These are phyloP conservation scores for Drosophila auraria DNA, from an alignment of 1,140 invertebrate genomes.

Conservation along the genomic window DNA sequence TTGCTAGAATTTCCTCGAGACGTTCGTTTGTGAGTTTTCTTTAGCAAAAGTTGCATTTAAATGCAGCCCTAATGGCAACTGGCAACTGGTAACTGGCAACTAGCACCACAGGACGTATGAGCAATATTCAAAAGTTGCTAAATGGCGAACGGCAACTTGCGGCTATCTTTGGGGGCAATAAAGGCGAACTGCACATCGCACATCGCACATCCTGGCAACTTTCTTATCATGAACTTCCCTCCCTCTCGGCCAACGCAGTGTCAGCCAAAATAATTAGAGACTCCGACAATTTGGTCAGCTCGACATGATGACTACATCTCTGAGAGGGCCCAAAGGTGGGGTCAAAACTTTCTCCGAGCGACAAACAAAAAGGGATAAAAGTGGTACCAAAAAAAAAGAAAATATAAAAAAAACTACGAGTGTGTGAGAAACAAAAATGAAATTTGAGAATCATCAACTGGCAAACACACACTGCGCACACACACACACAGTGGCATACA, in stretches of 20 bases:
- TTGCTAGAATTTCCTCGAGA: slow-evolving; percentile 33
- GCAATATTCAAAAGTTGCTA: slow-evolving; percentile 41
- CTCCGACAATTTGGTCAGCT: slow-evolving; percentile 47
- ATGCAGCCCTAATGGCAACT: slow-evolving; percentile 30
- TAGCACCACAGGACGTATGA: slow-evolving; percentile 44
- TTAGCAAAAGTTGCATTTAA: slow-evolving; percentile 37
- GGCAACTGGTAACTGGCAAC: not conserved
- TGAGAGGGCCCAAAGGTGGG: not conserved
- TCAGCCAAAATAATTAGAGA: slow-evolving; percentile 55
- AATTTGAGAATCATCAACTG: slow-evolving; percentile 67
- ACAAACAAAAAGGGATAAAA: slow-evolving; percentile 16
- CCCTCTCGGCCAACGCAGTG: slow-evolving; percentile 8
- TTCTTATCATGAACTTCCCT: slow-evolving; percentile 33
- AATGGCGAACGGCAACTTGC: slow-evolving; percentile 45
- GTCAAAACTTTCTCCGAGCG: slow-evolving; percentile 14
- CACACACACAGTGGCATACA: slow-evolving; percentile 12
- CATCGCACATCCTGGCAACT: slow-evolving; percentile 21
- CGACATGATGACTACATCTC: slow-evolving; percentile 36
- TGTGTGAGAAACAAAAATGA: slow-evolving; percentile 30
- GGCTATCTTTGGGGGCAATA: slow-evolving; percentile 48
- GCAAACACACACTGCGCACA: slow-evolving; percentile 23
- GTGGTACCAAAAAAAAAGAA: not conserved
- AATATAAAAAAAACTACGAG: not conserved
- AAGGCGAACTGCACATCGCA: slow-evolving; percentile 29
- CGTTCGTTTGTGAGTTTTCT: slow-evolving; percentile 3